Percentiles rank a stretch among this genome's conserved stretches.
phyloP scores from a whole-genome alignment of 2,888 invertebrate genomes.

The Margaritifera margaritifera region DNA sequence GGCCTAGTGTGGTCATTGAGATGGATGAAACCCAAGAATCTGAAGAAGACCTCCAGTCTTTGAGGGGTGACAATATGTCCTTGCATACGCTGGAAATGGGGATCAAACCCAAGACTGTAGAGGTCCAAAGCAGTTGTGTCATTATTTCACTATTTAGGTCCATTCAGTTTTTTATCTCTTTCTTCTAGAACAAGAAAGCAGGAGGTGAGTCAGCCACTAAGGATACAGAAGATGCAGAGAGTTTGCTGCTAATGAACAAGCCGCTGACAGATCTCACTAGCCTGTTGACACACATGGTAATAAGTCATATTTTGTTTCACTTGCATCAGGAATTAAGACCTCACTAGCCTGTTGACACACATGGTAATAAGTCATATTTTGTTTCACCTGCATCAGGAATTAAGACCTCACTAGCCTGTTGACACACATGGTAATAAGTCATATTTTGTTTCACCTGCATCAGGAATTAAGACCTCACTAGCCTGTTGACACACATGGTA shows the following conservation, averaged over 20 bases:
- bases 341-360: slow-evolving; percentile 66
- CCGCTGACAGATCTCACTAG: slow-evolving; percentile 68
- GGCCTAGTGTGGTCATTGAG: too few species aligned
- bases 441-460: too few species aligned
- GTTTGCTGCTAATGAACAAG: slow-evolving; percentile 67
- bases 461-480: too few species aligned
- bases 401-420: slow-evolving; percentile 47
- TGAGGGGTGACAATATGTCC: neutral
- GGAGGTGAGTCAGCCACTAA: slow-evolving; percentile 57
- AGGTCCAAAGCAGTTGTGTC: too few species aligned
- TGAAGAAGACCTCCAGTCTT: neutral
- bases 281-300: slow-evolving; percentile 67
- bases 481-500: slow-evolving; percentile 58
- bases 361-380: too few species aligned
- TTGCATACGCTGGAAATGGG: neutral
- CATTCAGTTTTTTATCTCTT: neutral
- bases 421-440: slow-evolving; percentile 42
- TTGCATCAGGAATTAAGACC: too few species aligned
- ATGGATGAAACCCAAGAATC: too few species aligned
- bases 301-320: too few species aligned
- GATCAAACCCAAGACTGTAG: too few species aligned
- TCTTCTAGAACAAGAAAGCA: slow-evolving; percentile 63
- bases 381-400: too few species aligned
- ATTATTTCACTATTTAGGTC: neutral
- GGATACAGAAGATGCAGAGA: slow-evolving; percentile 70